phyloP scores from a whole-genome alignment of 2,113 vertebrate genomes.

The Gambusia affinis region DNA sequence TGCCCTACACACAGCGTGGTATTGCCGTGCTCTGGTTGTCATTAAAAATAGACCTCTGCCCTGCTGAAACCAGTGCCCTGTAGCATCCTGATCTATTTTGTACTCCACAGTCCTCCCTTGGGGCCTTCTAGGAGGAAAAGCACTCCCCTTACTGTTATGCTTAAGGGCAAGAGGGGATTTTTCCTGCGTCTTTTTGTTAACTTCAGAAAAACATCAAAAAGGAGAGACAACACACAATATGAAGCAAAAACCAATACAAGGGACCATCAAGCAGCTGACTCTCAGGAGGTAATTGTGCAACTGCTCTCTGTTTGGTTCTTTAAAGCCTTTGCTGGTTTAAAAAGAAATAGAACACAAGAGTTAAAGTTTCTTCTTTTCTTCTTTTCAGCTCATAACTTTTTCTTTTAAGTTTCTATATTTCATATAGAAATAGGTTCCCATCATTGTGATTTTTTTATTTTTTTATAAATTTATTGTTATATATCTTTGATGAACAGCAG shows the following conservation, averaged over 20 bases:
- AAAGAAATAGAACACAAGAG: background rate
- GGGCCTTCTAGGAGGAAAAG: slow-evolving; percentile 45
- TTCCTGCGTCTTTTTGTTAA: slow-evolving; percentile 56
- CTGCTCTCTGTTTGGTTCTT: slow-evolving; percentile 5
- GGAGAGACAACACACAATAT: slow-evolving; percentile 16
- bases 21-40: slow-evolving; percentile 62
- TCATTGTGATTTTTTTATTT: too few species aligned
- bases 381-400: background rate
- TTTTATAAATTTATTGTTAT: too few species aligned
- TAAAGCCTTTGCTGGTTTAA: slow-evolving; percentile 16
- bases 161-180: slow-evolving; percentile 49
- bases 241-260: slow-evolving; percentile 35
- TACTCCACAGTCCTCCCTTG: slow-evolving; percentile 38
- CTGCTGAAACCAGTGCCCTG: slow-evolving; percentile 41
- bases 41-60: slow-evolving; percentile 77
- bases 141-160: slow-evolving; percentile 44
- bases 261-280: slow-evolving; percentile 37
- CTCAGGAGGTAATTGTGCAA: slow-evolving; percentile 42
- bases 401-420: too few species aligned
- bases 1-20: slow-evolving; percentile 43
- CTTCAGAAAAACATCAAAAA: slow-evolving; percentile 45
- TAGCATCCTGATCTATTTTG: slow-evolving; percentile 58
- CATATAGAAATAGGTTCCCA: too few species aligned
- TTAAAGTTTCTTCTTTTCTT: background rate
- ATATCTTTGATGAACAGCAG: too few species aligned